Evolutionary conservation across 2,113 vertebrate genomes (phyloP).

Genomic region (Progne subis): DNA sequence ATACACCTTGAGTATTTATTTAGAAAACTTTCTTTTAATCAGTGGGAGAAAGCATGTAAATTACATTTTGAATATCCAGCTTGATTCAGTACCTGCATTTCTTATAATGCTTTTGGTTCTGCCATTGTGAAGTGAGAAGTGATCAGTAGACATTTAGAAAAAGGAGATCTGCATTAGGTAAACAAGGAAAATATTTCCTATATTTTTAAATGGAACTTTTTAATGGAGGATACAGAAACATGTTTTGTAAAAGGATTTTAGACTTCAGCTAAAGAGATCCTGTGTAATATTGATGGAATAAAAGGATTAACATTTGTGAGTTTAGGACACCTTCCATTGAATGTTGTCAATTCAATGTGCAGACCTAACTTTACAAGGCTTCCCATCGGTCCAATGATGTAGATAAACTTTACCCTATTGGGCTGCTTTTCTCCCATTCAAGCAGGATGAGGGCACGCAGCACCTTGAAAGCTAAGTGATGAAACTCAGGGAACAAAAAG

Average conservation of each 20-base stretch:
- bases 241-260: neutral
- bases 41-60: neutral
- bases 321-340: neutral
- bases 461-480: accelerated
- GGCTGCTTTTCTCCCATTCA: neutral
- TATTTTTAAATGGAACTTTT: neutral
- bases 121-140: neutral
- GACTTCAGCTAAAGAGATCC: neutral
- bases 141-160: neutral
- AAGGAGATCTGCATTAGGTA: neutral
- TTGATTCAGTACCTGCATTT: neutral
- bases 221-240: neutral
- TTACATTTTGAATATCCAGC: neutral
- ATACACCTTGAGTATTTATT: neutral
- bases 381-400: neutral
- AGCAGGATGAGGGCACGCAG: neutral
- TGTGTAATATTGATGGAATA: neutral
- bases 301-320: neutral
- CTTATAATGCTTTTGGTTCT: neutral
- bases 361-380: neutral
- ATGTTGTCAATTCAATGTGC: accelerated
- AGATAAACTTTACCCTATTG: neutral
- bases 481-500: neutral
- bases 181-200: neutral
- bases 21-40: neutral